These are phyloP conservation scores for Orgyia antiqua DNA, from an alignment of 2,888 invertebrate genomes.

Conservation along the genomic window DNA sequence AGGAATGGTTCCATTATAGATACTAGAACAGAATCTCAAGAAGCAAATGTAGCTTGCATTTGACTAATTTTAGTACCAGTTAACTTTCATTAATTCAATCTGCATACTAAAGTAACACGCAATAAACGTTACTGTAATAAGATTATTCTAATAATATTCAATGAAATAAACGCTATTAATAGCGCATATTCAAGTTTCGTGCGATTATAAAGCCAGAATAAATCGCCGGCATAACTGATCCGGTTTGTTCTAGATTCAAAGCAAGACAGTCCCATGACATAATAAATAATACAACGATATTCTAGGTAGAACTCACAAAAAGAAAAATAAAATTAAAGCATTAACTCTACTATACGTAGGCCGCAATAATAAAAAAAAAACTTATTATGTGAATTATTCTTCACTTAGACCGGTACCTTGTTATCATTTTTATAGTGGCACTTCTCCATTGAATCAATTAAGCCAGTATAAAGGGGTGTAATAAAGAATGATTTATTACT, in stretches of 20 bases:
- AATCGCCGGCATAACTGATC: constrained; percentile 4
- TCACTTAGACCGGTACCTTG: constrained; percentile 39
- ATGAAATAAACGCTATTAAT: background rate
- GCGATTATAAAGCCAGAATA: constrained; percentile 1
- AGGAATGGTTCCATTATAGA: no score
- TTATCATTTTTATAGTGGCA: constrained; percentile 57
- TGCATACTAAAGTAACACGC: no score
- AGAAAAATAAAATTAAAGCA: constrained; percentile 14
- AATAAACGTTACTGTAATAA: no score
- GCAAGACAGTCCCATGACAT: constrained; percentile 1
- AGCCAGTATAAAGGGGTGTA: constrained; percentile 50
- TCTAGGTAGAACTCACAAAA: constrained; percentile 3
- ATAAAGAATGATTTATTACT: constrained; percentile 64
- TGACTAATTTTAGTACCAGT: no score
- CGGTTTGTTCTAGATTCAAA: constrained; percentile 6
- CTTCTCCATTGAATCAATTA: constrained; percentile 64
- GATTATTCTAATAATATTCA: background rate
- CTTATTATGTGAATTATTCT: constrained; percentile 24
- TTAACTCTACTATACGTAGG: constrained; percentile 2
- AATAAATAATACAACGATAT: constrained; percentile 10
- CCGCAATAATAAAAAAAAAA: no score
- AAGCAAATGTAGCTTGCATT: no score
- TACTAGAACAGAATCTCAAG: no score
- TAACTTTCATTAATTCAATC: no score
- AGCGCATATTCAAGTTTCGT: no score